Base-by-base conservation (phyloP, 2,797 vertebrate species). In the Pipistrellus pygmaeus region DNA sequence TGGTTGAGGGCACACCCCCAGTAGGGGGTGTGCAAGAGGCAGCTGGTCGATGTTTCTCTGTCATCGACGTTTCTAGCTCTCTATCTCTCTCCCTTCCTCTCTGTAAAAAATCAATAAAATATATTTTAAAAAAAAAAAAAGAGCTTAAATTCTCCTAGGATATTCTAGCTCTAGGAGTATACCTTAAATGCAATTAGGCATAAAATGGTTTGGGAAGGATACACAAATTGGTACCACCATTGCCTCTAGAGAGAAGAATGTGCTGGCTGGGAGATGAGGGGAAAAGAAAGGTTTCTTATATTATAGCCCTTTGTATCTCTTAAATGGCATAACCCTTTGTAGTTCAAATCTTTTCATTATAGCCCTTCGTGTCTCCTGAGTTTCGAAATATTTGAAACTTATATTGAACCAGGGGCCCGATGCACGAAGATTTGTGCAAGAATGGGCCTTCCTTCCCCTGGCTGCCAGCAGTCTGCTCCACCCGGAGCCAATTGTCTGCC, bases 361-460 rank as follows among this genome's bases (percentile, higher is more conserved):
- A 88, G 32, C 53, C 48, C n/a, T 88, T 80, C 62, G 7, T 90
- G 66, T 66, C 76, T 83, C 55, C 48, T 57, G n/a, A 64, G 71
- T 60, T 85, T 89, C 94, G 13, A 96, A 89, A 48, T 20, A 89
- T 35, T 84, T 38, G 55, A 96, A 92, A 62, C 21, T 55, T 85
- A 64, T 20, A 35, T 72, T 68, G 77, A 83, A 55, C 53, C 10
- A 55, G 53, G 20, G 8, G 53, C 20, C 20, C 1, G 18, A 55
- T 23, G 53, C 53, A 55, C 3, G 3, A 55, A 55, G 18, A 55
- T 55, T 23, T 55, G 21, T 55, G 8, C 53, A 55, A 55, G 53
- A 55, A 55, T 55, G 21, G 53, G 53, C 21, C 53, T 55, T 23
- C 53, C 53, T 55, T 55, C 20, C 8, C 53, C 53, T 23, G 21